These are phyloP conservation scores for Dolichallabes microphthalmus DNA, from an alignment of 2,113 vertebrate species.

Conservation along the genomic window DNA sequence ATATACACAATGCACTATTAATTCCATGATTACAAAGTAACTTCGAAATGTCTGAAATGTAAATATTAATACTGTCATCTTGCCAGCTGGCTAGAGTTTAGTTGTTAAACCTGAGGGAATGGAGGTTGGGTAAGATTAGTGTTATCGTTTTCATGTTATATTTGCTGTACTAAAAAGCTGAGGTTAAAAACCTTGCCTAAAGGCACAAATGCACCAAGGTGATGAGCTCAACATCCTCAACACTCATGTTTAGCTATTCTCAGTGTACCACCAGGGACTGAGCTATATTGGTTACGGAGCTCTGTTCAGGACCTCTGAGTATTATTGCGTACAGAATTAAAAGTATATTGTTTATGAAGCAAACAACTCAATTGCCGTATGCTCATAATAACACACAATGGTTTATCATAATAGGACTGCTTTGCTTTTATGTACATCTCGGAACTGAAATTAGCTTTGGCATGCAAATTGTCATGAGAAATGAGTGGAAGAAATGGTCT, in stretches of 20 bases:
- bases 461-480: constrained; percentile 7
- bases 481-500: constrained; percentile 8
- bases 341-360: not conserved
- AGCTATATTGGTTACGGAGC: constrained; percentile 4
- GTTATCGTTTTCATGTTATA: constrained; percentile 3
- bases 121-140: not conserved
- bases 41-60: not conserved
- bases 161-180: constrained; percentile 15
- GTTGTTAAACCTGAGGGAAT: not conserved
- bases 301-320: not conserved
- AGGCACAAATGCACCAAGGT: constrained; percentile 24
- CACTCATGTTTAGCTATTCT: constrained; percentile 17
- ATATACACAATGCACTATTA: not conserved
- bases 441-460: not conserved
- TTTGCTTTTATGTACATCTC: not conserved
- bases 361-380: not conserved
- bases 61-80: not conserved
- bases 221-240: constrained; percentile 11
- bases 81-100: not conserved
- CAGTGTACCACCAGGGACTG: constrained; percentile 20
- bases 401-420: not conserved
- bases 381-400: not conserved
- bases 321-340: constrained; percentile 10
- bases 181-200: constrained; percentile 31
- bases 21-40: not conserved